Percentiles rank a stretch among this genome's conserved stretches.
phyloP scores from a whole-genome alignment of 2,888 invertebrate species.

The Acrobasis consociella region DNA sequence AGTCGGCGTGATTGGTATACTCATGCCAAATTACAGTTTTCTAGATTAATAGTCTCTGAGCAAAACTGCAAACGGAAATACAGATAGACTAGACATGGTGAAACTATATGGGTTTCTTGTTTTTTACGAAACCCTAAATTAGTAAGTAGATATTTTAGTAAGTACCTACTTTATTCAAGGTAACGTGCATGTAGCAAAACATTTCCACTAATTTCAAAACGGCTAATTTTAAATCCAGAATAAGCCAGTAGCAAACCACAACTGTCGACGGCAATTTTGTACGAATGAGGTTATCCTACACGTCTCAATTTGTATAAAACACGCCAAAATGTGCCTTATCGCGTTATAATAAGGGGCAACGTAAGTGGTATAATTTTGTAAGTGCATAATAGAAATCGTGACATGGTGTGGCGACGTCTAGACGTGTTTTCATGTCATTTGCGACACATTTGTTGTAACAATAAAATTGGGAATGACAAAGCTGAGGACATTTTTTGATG shows the following conservation, averaged over 20 bases:
- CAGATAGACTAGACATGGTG: no score
- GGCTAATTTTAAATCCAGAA: slow-evolving; percentile 41
- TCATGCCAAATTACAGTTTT: no score
- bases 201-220: slow-evolving; percentile 23
- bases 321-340: slow-evolving; percentile 37
- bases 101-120: no score
- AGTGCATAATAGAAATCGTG: slow-evolving; percentile 63
- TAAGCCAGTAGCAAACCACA: slow-evolving; percentile 53
- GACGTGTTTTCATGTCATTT: slow-evolving; percentile 48
- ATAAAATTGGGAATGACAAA: slow-evolving; percentile 22
- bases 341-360: slow-evolving; percentile 34
- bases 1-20: no score
- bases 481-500: slow-evolving; percentile 13
- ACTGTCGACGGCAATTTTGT: slow-evolving; percentile 62
- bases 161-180: neutral
- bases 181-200: neutral
- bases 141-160: no score
- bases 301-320: slow-evolving; percentile 46
- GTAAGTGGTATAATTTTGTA: slow-evolving; percentile 37
- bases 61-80: no score
- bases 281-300: slow-evolving; percentile 63
- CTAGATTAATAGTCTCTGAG: no score
- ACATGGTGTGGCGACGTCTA: slow-evolving; percentile 47
- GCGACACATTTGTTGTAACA: slow-evolving; percentile 44
- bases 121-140: no score